Evolutionary conservation across 2,888 invertebrate species (phyloP), one percentile per base, ranked within the genome.

Genomic region (Drosophila acutilabella): DNA sequence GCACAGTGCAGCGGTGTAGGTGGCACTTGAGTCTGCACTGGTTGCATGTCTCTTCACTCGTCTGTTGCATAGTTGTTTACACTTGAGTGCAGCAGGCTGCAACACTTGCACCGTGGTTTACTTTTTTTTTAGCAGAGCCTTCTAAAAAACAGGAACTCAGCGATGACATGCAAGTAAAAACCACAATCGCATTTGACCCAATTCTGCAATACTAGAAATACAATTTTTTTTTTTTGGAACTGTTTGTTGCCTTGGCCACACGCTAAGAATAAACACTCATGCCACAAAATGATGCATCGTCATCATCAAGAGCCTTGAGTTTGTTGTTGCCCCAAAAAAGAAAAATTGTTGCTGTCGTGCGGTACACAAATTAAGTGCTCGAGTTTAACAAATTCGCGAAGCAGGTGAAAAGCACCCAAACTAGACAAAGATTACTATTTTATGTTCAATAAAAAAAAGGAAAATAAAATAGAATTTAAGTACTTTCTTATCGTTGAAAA

Each of bases 101-200:
- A 67, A 68, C 80, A 61, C 54, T 65, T 71, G 74, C 71, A 81
- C 76, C 68, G 81, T 81, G 84, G 78, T 65, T 44, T 53, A 45
- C 11, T 33, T 33, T 10, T 33, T 33, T 36, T 36, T 13, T 13
- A 36, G 36, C 7, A 26, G 26, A 26, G 26, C 7, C 26, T 26
- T 6, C 26, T 26, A 26, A 26, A 45, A 14, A 42, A 44, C 30
- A 14, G 6, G 40, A 23, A n/a, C 50, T 18, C 38, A 44, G 10
- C 20, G 14, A 47, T 69, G 69, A 77, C 60, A 72, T 66, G 60
- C 67, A 68, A 60, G 42, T 67, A 56, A 23, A 51, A 40, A 58
- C 64, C 50, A 57, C 13, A 58, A 36, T 67, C 67, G 40, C 64
- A 64, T 68, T 78, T 75, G 78, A 75, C 75, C 75, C 74, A 78